Evolutionary conservation across 2,888 invertebrate species (phyloP).

Genomic region (Thecophora atra): DNA sequence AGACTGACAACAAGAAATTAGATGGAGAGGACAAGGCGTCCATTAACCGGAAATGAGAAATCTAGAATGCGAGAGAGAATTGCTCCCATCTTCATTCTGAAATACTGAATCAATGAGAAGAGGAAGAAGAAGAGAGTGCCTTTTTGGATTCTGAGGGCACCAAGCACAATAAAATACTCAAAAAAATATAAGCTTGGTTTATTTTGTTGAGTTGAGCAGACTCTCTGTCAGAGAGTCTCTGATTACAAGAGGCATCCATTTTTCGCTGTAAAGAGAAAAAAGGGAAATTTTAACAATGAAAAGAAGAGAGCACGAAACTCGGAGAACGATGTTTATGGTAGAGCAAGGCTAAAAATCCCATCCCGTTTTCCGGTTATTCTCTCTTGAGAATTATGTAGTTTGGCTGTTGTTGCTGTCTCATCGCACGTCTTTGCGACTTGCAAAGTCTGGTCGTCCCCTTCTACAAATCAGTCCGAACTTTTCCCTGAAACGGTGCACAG

Average conservation of each 20-base stretch:
- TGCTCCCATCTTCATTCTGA: not conserved
- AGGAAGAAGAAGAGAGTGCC: constrained; percentile 19
- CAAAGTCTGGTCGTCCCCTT: constrained; percentile 46
- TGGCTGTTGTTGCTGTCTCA: constrained; percentile 36
- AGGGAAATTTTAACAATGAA: constrained; percentile 22
- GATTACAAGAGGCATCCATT: not conserved
- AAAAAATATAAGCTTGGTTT: constrained; percentile 25
- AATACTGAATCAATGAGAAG: not conserved
- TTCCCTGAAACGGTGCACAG: constrained; percentile 65
- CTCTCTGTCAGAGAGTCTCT: not conserved
- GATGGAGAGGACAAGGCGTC: not conserved
- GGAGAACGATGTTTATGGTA: not conserved
- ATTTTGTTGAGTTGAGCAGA: not conserved
- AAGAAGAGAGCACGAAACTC: not conserved
- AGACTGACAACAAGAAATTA: not conserved
- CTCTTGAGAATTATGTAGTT: constrained; percentile 34
- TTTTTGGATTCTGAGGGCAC: too few relatives aligned
- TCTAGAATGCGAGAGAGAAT: constrained; percentile 20
- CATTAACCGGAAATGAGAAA: constrained; percentile 35
- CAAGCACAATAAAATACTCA: not conserved
- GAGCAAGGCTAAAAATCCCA: constrained; percentile 38
- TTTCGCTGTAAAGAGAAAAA: not conserved
- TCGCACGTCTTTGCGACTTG: constrained; percentile 47
- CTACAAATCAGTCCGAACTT: constrained; percentile 59
- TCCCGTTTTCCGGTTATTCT: constrained; percentile 46